Evolutionary conservation across 1,140 invertebrate species (phyloP).

Genomic region (Drosophila kanapiae): DNA sequence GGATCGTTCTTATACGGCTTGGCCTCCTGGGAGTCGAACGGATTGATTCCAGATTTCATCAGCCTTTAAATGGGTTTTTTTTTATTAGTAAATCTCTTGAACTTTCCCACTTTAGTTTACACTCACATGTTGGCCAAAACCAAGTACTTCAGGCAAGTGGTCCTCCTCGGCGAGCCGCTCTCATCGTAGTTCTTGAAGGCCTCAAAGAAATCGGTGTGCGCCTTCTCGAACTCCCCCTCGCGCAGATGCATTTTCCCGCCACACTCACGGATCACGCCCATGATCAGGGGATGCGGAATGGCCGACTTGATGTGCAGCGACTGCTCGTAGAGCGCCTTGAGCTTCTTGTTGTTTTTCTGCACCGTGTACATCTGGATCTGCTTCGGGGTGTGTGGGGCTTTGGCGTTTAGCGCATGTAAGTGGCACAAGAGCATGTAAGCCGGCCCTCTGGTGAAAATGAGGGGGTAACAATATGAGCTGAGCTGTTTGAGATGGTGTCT

Average conservation of each 20-base stretch:
- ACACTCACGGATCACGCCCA: conserved; percentile 99
- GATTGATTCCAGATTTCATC: conserved; percentile 99
- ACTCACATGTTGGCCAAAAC: conserved; percentile 98
- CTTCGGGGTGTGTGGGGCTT: too few relatives aligned
- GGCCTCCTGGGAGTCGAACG: conserved; percentile 99
- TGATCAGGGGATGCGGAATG: conserved; percentile 99
- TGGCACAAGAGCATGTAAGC: too few relatives aligned
- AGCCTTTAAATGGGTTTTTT: conserved; percentile 87
- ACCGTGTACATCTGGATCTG: conserved; percentile 99
- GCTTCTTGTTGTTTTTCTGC: conserved; percentile 99
- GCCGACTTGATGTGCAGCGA: conserved; percentile 99
- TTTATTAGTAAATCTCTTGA: background rate
- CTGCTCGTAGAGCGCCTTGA: conserved; percentile 99
- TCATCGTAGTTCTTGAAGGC: conserved; percentile 99
- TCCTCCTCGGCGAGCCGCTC: conserved; percentile 98
- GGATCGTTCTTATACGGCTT: conserved; percentile 99
- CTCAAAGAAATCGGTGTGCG: conserved; percentile 99
- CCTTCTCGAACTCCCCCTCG: conserved; percentile 99
- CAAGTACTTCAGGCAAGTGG: conserved; percentile 99
- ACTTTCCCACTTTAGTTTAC: accelerated
- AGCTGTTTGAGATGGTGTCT: too few relatives aligned
- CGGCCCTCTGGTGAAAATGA: too few relatives aligned
- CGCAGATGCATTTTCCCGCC: conserved; percentile 99
- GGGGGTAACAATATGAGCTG: too few relatives aligned
- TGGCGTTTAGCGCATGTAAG: too few relatives aligned